Base-by-base conservation (phyloP, 2,888 invertebrate species). In the Lacanobia wlatinum region DNA sequence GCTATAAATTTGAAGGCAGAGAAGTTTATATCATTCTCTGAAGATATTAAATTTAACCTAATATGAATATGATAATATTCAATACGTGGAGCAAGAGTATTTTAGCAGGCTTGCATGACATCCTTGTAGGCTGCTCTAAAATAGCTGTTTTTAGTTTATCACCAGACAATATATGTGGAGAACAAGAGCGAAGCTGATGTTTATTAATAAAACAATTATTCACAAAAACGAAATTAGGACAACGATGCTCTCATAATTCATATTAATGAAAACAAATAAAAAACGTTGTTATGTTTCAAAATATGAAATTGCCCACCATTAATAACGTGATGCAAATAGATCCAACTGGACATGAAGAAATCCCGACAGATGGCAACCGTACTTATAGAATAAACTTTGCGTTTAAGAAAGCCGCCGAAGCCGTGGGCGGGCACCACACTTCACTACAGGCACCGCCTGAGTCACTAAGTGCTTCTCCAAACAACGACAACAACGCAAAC, bases 401-500 rank as follows among this genome's bases (percentile, higher is more conserved):
- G 73, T 84, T 82, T 78, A 85, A 85, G 86, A 85, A 84, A 87
- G 83, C 82, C 74, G 77, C 76, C 70, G 56, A 67, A 52, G 16
- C 43, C 76, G 88, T 88, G 81, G 88, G 87, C 80, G 88, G 69
- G 58, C 67, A 74, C 71, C 61, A 66, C 65, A 66, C 65, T 65
- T 66, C 65, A 59, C 65, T 66, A 67, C 70, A 76, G 61, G 76
- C 68, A 74, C 78, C 82, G 76, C 67, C 78, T 85, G 78, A 87
- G 78, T 86, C 86, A 87, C 87, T 87, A 90, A 92, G 86, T 88
- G 89, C 84, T 90, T 89, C 82, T 84, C 83, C 85, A 90, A 91
- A 92, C 87, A 89, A 87, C 86, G 79, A 87, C 84, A 86, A 86
- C 87, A 89, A 84, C 84, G 78, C 89, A 92, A 92, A 90, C 84